Evolutionary conservation across 2,888 invertebrate species (phyloP), one percentile per base, ranked within the genome.

Genomic region (Lottia gigantea): DNA sequence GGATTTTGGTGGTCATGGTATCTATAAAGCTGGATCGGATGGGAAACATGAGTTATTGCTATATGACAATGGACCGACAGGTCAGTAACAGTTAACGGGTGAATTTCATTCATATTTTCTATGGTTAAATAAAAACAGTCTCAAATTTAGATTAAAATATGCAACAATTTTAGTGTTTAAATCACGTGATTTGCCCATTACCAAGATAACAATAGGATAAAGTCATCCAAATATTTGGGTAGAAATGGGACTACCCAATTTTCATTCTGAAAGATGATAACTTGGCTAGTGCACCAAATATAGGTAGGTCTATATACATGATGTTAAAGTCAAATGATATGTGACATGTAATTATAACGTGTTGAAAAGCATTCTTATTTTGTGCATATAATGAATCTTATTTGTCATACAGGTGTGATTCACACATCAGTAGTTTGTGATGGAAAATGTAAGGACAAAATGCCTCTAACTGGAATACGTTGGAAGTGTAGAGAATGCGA

Each of bases 21-120:
- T 45, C 23, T 66, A 62, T 61, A 47, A 61, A 25, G 66, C 62
- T 66, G 94, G 94, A 16, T 94, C 94, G 87, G 92, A 93, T 87
- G 69, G 64, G 14, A 49, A 40, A 55, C 94, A 91, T 84, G 95
- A 95, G 89, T 88, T 95, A 63, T 89, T 93, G 74, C 91, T 94
- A 68, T 91, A 93, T 74, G 95, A 95, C 87, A 94, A 94, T 89
- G 94, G 94, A 75, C 93, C 93, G 87, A 91, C 92, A 83, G 93
- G 93, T 93, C 89, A 89, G 89, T 40, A 40, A 40, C 40, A 16
- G 23, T 14, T 62, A 12, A 31, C 8, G n/a, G 40, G 11, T 45
- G 15, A 31, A 7, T 61, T 23, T 15, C 23, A 61, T 14, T 61
- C 16, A 2, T 23, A 23, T 61, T 23, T 19, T 6, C 11, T 14